Percentiles rank a stretch among this genome's conserved stretches.
Conservation (phyloP, 2,888 invertebrate species). For the Poecilus cupreus region DNA sequence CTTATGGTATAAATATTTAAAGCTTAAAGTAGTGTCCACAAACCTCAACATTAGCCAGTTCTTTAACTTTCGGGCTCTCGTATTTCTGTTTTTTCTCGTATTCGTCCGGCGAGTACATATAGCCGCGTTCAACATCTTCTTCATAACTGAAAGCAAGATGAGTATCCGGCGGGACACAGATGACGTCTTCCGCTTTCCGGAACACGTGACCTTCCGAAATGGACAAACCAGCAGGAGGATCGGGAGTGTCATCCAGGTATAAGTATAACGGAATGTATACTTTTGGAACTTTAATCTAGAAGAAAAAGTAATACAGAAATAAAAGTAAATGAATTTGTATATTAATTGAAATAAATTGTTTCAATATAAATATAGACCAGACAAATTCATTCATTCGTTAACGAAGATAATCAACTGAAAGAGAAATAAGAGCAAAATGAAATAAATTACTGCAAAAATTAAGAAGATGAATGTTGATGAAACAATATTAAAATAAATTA, state of each 20-base stretch:
- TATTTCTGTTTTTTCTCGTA: conserved; percentile 77
- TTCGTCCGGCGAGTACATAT: conserved; percentile 77
- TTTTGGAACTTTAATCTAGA: conserved; percentile 70
- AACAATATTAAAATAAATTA: too few species aligned
- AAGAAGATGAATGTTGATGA: too few species aligned
- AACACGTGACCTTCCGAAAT: conserved; percentile 72
- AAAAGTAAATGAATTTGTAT: too few species aligned
- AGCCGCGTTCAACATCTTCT: conserved; percentile 74
- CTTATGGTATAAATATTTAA: too few species aligned
- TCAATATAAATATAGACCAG: too few species aligned
- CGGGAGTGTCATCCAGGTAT: conserved; percentile 71
- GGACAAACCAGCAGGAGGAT: conserved; percentile 71
- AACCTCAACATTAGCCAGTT: conserved; percentile 77
- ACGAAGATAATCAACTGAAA: too few species aligned
- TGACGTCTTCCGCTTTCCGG: conserved; percentile 69
- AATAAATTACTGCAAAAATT: too few species aligned
- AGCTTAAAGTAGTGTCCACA: too few species aligned
- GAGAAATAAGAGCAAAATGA: too few species aligned
- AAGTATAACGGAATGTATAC: conserved; percentile 70
- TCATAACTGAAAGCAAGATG: conserved; percentile 66
- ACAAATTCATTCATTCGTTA: too few species aligned
- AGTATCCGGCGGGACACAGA: conserved; percentile 72
- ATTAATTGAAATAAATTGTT: too few species aligned
- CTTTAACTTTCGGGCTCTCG: conserved; percentile 78
- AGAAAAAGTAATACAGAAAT: conserved; percentile 17